Base-by-base conservation (phyloP, 1,140 invertebrate genomes). In the Sycophila sp. region DNA sequence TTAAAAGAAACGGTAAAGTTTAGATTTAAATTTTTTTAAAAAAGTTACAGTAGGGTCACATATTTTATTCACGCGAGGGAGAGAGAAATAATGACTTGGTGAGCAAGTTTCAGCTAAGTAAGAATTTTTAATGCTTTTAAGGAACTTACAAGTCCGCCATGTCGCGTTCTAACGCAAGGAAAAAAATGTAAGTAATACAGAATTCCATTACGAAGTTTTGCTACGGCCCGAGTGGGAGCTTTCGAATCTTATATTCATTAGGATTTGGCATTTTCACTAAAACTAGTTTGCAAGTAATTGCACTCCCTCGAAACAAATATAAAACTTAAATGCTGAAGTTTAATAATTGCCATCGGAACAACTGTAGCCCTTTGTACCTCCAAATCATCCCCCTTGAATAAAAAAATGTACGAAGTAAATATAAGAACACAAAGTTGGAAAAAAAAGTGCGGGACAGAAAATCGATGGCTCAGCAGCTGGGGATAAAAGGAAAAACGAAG, bases 221-320 rank as follows among this genome's bases (percentile, higher is more conserved):
- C 22, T 17, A 56, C 13, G 49, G 45, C 32, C 28, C 62, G 60
- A 65, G 22, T 30, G 62, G 69, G 69, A 65, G 62, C 69, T 71
- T 71, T 65, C 55, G 55, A 71, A 71, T 71, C 69, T 71, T 71
- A 71, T 71, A 71, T 71, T 71, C 69, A 71, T 71, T 71, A 71
- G 62, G 66, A 71, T 71, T 65, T 65, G 55, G 69, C 69, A 71
- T 71, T 71, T 66, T 59, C 69, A 49, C 13, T 45, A 71, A 71
- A 71, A 71, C 69, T 66, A 71, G 62, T 71, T 71, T 65, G 69
- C 62, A 71, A 71, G 69, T 66, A 71, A 65, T 65, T 45, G 69
- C 62, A 56, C 69, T 65, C 60, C 40, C 51, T 7, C 42, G 53
- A 66, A 71, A 71, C 69, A 65, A 71, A 71, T 66, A 65, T 65